phyloP scores from a whole-genome alignment of 2,888 invertebrate species.

The Trilocha varians region DNA sequence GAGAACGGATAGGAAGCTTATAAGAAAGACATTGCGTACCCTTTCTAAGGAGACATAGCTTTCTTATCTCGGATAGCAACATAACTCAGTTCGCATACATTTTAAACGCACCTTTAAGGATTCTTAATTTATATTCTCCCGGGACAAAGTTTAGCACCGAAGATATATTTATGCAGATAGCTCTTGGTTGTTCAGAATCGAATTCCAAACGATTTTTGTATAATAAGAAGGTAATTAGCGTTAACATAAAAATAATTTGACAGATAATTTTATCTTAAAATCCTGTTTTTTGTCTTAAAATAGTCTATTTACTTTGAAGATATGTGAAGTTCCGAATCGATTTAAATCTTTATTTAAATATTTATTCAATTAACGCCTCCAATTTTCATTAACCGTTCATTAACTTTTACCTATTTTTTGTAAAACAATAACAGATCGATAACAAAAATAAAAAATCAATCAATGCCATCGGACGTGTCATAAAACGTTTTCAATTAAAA shows the following conservation, averaged over 20 bases:
- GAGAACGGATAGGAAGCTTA: slow-evolving; percentile 48
- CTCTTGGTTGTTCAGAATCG: slow-evolving; percentile 15
- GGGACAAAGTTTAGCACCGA: slow-evolving; percentile 44
- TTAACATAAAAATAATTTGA: too few relatives aligned
- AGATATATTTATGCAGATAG: slow-evolving; percentile 45
- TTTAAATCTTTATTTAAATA: too few relatives aligned
- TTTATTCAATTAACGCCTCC: too few relatives aligned
- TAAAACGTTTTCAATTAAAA: slow-evolving; percentile 56
- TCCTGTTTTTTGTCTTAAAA: too few relatives aligned
- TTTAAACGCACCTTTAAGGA: slow-evolving; percentile 48
- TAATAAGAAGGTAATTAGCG: too few relatives aligned
- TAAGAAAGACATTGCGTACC: slow-evolving; percentile 56
- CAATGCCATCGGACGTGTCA: slow-evolving; percentile 40
- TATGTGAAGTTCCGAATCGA: too few relatives aligned
- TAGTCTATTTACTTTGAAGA: too few relatives aligned
- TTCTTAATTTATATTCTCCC: slow-evolving; percentile 51
- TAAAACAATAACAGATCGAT: slow-evolving; percentile 6
- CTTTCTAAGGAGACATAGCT: slow-evolving; percentile 51
- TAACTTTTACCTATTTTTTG: slow-evolving; percentile 4
- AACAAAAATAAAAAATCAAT: slow-evolving; percentile 37
- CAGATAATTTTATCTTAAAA: too few relatives aligned
- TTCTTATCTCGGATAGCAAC: slow-evolving; percentile 45
- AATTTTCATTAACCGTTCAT: too few relatives aligned
- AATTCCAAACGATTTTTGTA: too few relatives aligned
- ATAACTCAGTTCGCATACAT: slow-evolving; percentile 40